phyloP scores from a whole-genome alignment of 2,888 invertebrate species.

The Andrena bicolor region DNA sequence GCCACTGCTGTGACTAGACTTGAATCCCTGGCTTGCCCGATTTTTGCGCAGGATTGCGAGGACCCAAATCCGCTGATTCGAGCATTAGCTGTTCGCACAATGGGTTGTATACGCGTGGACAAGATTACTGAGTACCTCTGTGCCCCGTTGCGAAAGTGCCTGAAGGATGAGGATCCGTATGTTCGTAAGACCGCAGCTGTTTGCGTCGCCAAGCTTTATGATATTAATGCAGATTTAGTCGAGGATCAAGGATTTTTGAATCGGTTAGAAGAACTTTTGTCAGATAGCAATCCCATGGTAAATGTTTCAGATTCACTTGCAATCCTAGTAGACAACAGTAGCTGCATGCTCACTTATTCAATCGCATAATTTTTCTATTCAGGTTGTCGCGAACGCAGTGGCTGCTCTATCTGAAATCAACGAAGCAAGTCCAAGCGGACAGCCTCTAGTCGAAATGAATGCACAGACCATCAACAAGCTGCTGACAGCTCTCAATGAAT shows the following conservation, averaged over 20 bases:
- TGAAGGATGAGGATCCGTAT: constrained; percentile 98
- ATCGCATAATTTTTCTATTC: constrained; percentile 32
- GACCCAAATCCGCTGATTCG: constrained; percentile 99
- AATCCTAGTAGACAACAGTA: neutral
- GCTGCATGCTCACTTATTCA: neutral
- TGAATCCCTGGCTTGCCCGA: constrained; percentile 85
- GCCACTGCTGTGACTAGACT: constrained; percentile 84
- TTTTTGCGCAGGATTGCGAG: constrained; percentile 95
- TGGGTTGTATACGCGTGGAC: constrained; percentile 99
- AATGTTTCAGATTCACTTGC: constrained; percentile 21
- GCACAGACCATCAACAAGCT: constrained; percentile 99
- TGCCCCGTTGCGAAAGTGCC: constrained; percentile 97
- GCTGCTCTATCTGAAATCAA: constrained; percentile 99
- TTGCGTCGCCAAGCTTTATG: constrained; percentile 99
- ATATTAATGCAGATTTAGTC: constrained; percentile 91
- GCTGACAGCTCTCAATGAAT: constrained; percentile 98
- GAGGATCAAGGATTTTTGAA: constrained; percentile 98
- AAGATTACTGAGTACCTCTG: constrained; percentile 99
- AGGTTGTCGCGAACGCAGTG: constrained; percentile 98
- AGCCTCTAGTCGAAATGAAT: constrained; percentile 98
- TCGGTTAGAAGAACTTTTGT: constrained; percentile 97
- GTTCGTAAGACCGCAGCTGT: constrained; percentile 99
- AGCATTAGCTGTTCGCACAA: constrained; percentile 98
- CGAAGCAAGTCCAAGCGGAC: constrained; percentile 98
- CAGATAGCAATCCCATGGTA: constrained; percentile 99